Percentiles rank a stretch among this genome's conserved stretches.
Evolutionary conservation across 2,113 vertebrate genomes (phyloP).

Genomic region (Rhea pennata): DNA sequence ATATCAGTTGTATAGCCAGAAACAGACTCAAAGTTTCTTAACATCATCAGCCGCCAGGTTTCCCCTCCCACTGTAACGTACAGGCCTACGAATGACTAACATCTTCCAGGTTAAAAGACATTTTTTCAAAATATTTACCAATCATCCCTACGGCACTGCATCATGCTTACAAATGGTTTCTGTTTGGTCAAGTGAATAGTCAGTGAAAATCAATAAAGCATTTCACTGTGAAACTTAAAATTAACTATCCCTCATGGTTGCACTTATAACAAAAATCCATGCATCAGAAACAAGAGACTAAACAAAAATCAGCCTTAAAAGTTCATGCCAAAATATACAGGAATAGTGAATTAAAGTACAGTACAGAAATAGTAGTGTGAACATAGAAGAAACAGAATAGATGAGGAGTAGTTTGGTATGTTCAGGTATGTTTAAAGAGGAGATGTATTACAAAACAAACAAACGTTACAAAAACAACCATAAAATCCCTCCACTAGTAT

Average conservation of each 20-base stretch:
- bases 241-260: neutral
- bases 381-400: neutral
- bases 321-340: neutral
- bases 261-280: neutral
- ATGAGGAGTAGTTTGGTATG: neutral
- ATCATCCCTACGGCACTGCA: neutral
- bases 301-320: neutral
- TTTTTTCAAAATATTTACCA: neutral
- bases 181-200: neutral
- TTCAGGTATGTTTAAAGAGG: neutral
- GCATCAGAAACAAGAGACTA: neutral
- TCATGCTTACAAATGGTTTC: neutral
- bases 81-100: neutral
- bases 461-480: neutral
- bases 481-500: neutral
- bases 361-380: neutral
- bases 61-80: neutral
- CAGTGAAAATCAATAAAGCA: neutral
- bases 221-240: neutral
- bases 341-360: neutral
- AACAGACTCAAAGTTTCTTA: neutral
- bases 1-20: neutral
- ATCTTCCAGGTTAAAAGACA: neutral
- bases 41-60: neutral
- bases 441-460: neutral